Percentiles rank a stretch among this genome's conserved stretches.
Evolutionary conservation across 2,797 vertebrate species (phyloP).

Genomic region (Chelidonichthys spinosus): DNA sequence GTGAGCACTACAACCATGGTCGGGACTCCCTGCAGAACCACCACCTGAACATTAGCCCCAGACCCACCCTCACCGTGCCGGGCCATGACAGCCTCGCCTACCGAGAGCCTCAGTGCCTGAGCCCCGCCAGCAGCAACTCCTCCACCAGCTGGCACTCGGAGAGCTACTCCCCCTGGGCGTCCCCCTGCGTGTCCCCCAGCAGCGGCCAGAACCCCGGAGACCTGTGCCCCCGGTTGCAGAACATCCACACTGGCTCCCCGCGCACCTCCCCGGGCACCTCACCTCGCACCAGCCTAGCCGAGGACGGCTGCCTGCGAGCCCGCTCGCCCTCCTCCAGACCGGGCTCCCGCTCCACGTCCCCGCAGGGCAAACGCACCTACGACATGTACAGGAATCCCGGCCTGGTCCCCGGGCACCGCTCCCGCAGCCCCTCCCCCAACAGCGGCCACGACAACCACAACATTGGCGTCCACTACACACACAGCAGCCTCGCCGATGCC

Average conservation of each 20-base stretch:
- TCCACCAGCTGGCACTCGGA: conserved; percentile 99
- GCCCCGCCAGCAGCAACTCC: conserved; percentile 98
- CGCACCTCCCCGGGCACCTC: conserved; percentile 98
- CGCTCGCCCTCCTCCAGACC: conserved; percentile 92
- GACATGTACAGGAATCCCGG: conserved; percentile 90
- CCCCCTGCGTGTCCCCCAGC: conserved; percentile 98
- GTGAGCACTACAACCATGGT: conserved; percentile 93
- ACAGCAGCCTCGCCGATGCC: conserved; percentile 85
- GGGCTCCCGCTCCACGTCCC: conserved; percentile 94
- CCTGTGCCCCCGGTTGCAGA: conserved; percentile 95
- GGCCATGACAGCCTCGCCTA: conserved; percentile 90
- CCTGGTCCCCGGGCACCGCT: conserved; percentile 86
- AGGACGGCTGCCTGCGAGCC: conserved; percentile 90
- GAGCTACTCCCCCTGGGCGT: conserved; percentile 96
- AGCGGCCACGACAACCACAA: conserved; percentile 85
- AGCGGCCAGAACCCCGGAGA: conserved; percentile 91
- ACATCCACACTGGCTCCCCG: conserved; percentile 97
- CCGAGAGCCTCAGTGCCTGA: conserved; percentile 97
- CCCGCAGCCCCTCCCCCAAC: conserved; percentile 94
- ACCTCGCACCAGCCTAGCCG: conserved; percentile 89
- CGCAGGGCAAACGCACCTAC: conserved; percentile 96
- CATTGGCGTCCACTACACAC: conserved; percentile 71
- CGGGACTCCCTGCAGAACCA: conserved; percentile 92
- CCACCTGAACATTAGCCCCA: conserved; percentile 87
- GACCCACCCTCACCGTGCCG: conserved; percentile 94